phyloP scores from a whole-genome alignment of 2,797 vertebrate genomes.

The Hirundo rustica region DNA sequence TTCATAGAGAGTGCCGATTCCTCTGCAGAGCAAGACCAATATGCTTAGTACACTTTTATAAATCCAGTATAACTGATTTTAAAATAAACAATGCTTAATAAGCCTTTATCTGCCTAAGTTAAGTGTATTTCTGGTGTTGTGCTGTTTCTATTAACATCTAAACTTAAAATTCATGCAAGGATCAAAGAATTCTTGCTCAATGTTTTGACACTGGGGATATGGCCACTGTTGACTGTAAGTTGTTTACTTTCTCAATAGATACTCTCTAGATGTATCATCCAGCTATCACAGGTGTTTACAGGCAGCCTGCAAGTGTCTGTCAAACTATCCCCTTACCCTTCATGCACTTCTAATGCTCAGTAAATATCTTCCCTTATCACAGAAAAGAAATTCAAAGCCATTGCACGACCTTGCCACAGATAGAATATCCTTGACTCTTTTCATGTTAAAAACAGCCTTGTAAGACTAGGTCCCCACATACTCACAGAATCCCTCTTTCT shows the following conservation, averaged over 20 bases:
- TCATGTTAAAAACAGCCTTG: background rate
- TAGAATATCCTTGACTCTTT: background rate
- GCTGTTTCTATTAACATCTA: background rate
- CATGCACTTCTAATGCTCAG: background rate
- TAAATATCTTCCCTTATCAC: background rate
- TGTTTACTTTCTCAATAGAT: background rate
- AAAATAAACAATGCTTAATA: background rate
- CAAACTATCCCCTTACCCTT: background rate
- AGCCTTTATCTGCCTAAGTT: background rate
- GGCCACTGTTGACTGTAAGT: background rate
- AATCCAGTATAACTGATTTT: background rate
- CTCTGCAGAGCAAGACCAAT: background rate
- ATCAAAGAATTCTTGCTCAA: background rate
- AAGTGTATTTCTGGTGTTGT: background rate
- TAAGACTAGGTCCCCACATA: background rate
- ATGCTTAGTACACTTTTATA: background rate
- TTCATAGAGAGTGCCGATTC: background rate
- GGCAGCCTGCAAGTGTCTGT: background rate
- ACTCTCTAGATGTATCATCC: background rate
- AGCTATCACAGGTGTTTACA: background rate
- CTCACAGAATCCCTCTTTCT: background rate
- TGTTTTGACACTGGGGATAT: background rate
- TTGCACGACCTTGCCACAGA: background rate
- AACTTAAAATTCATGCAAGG: background rate
- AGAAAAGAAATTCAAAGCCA: background rate